Conservation (phyloP, 2,113 vertebrate species). For the Menidia beryllina region DNA sequence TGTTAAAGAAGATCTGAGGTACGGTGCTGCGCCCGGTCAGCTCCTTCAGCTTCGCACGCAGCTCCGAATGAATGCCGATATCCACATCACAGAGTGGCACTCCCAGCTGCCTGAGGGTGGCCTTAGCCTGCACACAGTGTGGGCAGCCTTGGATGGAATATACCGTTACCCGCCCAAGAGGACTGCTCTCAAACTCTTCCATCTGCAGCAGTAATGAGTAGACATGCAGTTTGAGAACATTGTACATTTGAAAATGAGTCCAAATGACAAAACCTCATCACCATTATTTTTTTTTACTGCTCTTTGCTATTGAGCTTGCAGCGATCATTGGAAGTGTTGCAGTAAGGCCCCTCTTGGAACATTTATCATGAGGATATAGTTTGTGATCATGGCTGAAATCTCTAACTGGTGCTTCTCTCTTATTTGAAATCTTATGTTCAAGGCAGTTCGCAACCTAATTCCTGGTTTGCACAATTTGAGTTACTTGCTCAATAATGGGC, state of each 20-base stretch:
- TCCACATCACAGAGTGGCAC: conserved; percentile 79
- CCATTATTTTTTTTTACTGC: neutral
- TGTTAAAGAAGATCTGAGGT: conserved; percentile 86
- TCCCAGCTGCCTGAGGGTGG: conserved; percentile 67
- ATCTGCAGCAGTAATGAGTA: conserved; percentile 59
- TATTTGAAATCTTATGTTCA: neutral
- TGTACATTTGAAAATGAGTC: neutral
- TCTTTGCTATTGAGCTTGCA: neutral
- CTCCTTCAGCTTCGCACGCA: conserved; percentile 70
- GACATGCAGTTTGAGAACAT: neutral
- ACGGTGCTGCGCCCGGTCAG: conserved; percentile 78
- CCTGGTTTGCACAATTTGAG: neutral
- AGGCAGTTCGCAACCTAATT: neutral
- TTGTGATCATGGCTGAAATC: no score
- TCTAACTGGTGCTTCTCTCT: no score
- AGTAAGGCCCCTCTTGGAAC: neutral
- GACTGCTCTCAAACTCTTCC: conserved; percentile 53
- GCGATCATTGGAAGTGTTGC: neutral
- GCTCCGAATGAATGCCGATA: conserved; percentile 68
- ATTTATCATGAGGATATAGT: neutral
- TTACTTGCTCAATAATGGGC: neutral
- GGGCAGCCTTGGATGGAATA: conserved; percentile 82
- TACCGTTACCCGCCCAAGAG: conserved; percentile 77
- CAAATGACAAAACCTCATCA: neutral
- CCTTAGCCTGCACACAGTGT: conserved; percentile 80